Base-by-base conservation (phyloP, 2,797 vertebrate species). In the Chiroxiphia lanceolata region DNA sequence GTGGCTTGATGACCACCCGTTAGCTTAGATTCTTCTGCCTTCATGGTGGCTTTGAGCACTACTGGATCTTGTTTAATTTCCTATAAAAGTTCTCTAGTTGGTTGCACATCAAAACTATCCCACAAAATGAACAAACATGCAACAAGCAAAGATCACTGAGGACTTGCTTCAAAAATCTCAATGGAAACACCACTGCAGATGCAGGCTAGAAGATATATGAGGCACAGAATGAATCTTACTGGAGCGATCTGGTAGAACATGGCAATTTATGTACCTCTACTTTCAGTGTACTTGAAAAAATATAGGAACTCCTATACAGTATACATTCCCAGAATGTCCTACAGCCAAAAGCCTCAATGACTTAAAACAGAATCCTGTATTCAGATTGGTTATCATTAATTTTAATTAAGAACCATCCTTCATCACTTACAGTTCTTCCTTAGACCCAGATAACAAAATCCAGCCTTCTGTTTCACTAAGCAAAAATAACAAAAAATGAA, bases 401-500 rank as follows among this genome's bases (percentile, higher is more conserved):
- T 97, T 96, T 95, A 96, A 96, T 97, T 96, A 95, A 93, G 89
- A 94, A 75, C 59, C 67, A 90, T 63, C 59, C 69, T 83, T 93
- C 81, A 95, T 89, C 87, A 92, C 96, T 97, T 97, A 96, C 57
- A 96, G 87, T 91, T 97, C 87, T 90, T 96, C 64, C 94, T 96
- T 75, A 91, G 90, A 96, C 54, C 44, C 88, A 96, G 90, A 89
- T 93, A 92, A 96, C 92, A 97, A 96, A 98, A 98, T 90, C 61
- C 76, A 97, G 75, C 76, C 79, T 94, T 96, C 95, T 93, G 89
- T 92, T 97, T 96, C 9, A 1, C 89, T 94, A 88, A 90, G 84
- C n/a, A 95, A 96, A 96, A 93, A 50, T 60, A 96, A 85, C 34
- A 87, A 94, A 57, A 23, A 91, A 34, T 40, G 40, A 89, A 85